A percentile compares a stretch with the other conserved stretches of the same genome.
These are phyloP conservation scores for Pandemis cinnamomeana DNA, from an alignment of 2,888 invertebrate genomes.

Conservation along the genomic window DNA sequence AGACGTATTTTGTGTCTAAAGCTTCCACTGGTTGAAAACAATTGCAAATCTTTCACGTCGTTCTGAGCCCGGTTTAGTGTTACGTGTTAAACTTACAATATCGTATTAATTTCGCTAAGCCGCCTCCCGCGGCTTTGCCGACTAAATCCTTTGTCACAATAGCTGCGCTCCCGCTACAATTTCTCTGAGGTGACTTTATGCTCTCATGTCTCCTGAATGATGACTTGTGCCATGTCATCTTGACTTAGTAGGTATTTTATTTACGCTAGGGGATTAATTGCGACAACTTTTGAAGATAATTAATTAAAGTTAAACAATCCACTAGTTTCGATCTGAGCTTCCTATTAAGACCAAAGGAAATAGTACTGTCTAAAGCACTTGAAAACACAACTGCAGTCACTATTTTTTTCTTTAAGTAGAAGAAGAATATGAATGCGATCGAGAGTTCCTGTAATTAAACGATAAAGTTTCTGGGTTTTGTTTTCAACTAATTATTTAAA, in stretches of 20 bases:
- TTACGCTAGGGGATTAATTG: background rate
- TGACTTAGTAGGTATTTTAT: background rate
- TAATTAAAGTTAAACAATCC: too few relatives aligned
- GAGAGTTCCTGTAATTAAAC: too few relatives aligned
- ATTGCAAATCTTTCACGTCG: slow-evolving; percentile 11
- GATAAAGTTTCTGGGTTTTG: too few relatives aligned
- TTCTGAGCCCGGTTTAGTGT: slow-evolving; percentile 11
- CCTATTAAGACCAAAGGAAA: too few relatives aligned
- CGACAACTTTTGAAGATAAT: background rate
- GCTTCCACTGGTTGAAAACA: background rate
- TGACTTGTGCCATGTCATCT: background rate
- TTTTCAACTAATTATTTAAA: too few relatives aligned
- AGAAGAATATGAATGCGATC: too few relatives aligned
- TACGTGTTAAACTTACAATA: slow-evolving; percentile 17
- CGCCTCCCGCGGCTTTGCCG: slow-evolving; percentile 6
- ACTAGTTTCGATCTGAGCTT: too few relatives aligned
- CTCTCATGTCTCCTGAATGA: slow-evolving; percentile 8
- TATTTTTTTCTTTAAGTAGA: too few relatives aligned
- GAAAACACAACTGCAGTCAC: too few relatives aligned
- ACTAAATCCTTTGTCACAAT: slow-evolving; percentile 30
- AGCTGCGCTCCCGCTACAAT: slow-evolving; percentile 17
- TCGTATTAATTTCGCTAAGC: slow-evolving; percentile 28
- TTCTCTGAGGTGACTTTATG: slow-evolving; percentile 9
- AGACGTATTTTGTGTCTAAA: too few relatives aligned
- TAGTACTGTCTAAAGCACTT: too few relatives aligned